These are phyloP conservation scores for Mormyrus iriodes DNA, from an alignment of 2,113 vertebrate species.

Conservation along the genomic window DNA sequence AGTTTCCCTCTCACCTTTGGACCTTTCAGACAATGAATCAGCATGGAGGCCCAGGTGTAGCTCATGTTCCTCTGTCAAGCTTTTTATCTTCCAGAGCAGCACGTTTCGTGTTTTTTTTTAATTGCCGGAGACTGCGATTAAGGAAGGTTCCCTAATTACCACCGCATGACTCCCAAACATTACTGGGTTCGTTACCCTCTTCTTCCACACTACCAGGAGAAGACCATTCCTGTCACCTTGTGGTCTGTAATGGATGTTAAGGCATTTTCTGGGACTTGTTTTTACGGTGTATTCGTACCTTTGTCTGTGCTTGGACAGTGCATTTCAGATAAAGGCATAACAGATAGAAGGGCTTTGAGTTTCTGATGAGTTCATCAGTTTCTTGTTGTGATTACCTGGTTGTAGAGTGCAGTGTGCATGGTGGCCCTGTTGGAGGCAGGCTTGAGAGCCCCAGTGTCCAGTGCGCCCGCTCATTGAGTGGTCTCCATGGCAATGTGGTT, in stretches of 20 bases:
- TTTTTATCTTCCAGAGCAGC: neutral
- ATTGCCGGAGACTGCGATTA: neutral
- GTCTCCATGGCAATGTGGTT: neutral
- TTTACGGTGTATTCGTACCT: too few relatives aligned
- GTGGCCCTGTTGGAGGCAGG: neutral
- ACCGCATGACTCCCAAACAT: neutral
- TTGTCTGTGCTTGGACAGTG: neutral
- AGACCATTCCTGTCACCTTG: neutral
- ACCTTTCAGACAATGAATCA: neutral
- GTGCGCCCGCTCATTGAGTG: neutral
- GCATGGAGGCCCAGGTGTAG: neutral
- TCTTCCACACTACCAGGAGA: neutral
- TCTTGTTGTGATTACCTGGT: neutral
- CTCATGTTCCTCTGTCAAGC: neutral
- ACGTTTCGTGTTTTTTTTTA: neutral
- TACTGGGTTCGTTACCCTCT: neutral
- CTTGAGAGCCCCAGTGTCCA: neutral
- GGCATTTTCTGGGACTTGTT: neutral
- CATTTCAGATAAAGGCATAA: neutral
- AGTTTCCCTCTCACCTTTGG: neutral
- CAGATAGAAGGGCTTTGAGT: neutral
- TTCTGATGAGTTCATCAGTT: neutral
- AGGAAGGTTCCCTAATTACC: neutral
- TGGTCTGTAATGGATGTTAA: neutral
- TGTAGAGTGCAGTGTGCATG: neutral